phyloP scores from a whole-genome alignment of 1,140 invertebrate species.

The Pseudobourletiella spinata region DNA sequence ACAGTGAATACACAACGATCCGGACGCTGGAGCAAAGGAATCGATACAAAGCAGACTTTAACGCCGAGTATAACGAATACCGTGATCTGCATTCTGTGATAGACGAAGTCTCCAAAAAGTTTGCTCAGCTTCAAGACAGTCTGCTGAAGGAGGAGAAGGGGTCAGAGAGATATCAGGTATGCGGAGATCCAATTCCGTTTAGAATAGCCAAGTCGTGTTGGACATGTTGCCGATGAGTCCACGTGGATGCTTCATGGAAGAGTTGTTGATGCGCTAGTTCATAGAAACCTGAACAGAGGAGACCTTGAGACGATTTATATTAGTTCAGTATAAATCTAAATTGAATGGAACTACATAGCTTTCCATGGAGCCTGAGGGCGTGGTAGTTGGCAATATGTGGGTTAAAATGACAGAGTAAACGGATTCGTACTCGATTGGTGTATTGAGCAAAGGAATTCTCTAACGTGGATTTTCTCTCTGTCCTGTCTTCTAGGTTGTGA shows the following conservation, averaged over 20 bases:
- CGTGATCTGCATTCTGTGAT: conserved; percentile 61
- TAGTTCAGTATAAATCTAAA: neutral
- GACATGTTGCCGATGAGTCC: too few species aligned
- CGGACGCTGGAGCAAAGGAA: conserved; percentile 61
- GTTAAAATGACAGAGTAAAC: too few species aligned
- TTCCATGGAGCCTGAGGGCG: too few species aligned
- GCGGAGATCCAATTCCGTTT: conserved; percentile 9
- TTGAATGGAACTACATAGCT: too few species aligned
- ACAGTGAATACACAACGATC: conserved; percentile 69
- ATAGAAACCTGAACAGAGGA: too few species aligned
- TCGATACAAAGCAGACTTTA: conserved; percentile 80
- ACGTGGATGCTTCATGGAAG: too few species aligned
- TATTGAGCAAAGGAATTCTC: too few species aligned
- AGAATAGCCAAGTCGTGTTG: too few species aligned
- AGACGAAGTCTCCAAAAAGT: conserved; percentile 63
- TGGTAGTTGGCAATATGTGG: too few species aligned
- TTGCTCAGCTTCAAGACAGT: conserved; percentile 59
- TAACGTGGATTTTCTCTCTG: neutral
- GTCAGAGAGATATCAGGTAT: conserved; percentile 48
- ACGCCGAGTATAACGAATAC: conserved; percentile 75
- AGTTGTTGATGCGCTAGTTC: too few species aligned
- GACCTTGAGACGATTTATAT: conserved; percentile 5
- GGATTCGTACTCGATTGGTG: too few species aligned
- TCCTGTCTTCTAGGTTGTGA: conserved; percentile 50
- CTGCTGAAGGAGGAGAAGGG: conserved; percentile 48